Conservation (phyloP, 2,888 invertebrate species). For the Masnerella sp. region DNA sequence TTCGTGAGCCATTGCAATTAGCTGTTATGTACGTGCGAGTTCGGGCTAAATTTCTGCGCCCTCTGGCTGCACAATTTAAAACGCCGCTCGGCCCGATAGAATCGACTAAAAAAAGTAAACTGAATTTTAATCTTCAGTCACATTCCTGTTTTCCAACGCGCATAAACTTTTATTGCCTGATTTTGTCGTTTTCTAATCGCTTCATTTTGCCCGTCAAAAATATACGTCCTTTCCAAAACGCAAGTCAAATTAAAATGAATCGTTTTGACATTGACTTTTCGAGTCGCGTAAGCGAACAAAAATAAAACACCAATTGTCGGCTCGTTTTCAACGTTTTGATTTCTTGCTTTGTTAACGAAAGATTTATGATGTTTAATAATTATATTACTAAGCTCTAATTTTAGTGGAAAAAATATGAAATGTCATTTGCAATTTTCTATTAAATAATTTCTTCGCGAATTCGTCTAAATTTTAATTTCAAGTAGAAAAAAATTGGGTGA, state of each 20-base stretch:
- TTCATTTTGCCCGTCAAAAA: constrained; percentile 7
- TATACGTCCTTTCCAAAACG: constrained; percentile 11
- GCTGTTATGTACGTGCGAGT: constrained; percentile 15
- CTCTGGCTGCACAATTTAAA: constrained; percentile 36
- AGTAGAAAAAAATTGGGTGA: too few relatives aligned
- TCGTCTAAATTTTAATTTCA: too few relatives aligned
- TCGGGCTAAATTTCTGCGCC: constrained; percentile 28
- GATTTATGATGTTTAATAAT: not conserved
- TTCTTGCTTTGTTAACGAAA: not conserved
- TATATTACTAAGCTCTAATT: too few relatives aligned
- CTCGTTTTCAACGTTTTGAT: not conserved
- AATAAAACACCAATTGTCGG: constrained; percentile 3
- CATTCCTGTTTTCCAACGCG: too few relatives aligned
- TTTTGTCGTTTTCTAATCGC: constrained; percentile 2
- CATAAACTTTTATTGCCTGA: too few relatives aligned
- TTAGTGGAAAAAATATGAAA: too few relatives aligned
- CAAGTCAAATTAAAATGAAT: constrained; percentile 23
- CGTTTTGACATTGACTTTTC: constrained; percentile 33
- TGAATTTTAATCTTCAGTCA: constrained; percentile 21
- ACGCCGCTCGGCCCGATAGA: constrained; percentile 31
- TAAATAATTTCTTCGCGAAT: too few relatives aligned
- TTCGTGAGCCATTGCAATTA: constrained; percentile 56
- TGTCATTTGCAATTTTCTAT: too few relatives aligned
- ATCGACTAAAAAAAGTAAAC: constrained; percentile 17
- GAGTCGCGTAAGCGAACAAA: not conserved